Conservation (phyloP, 2,113 vertebrate genomes). For the Laterallus jamaicensis region DNA sequence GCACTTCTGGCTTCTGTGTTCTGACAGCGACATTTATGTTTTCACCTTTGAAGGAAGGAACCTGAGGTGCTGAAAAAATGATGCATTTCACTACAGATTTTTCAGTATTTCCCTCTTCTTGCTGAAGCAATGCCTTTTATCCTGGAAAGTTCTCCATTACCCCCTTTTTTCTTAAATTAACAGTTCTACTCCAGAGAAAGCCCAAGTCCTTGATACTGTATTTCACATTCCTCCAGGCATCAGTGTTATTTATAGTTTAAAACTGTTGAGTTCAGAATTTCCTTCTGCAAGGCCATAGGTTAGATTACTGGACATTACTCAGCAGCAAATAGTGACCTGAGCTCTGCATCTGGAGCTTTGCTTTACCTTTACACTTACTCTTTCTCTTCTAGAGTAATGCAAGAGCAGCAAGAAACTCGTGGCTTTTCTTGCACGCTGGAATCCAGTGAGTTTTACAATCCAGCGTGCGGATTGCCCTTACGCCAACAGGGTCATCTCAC, state of each 20-base stretch:
- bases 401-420: not conserved
- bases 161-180: slow-evolving; percentile 13
- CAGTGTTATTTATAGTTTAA: slow-evolving; percentile 48
- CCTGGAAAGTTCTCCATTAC: not conserved
- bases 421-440: not conserved
- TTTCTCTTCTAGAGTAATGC: not conserved
- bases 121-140: not conserved
- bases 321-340: slow-evolving; percentile 43
- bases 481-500: not conserved
- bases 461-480: not conserved
- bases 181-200: slow-evolving; percentile 10
- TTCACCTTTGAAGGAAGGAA: not conserved
- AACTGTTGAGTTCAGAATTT: slow-evolving; percentile 8
- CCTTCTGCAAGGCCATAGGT: slow-evolving; percentile 25
- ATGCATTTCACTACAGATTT: not conserved
- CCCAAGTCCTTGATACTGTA: slow-evolving; percentile 3
- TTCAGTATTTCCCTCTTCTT: not conserved
- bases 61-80: not conserved
- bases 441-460: not conserved
- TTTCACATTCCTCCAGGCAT: slow-evolving; percentile 37
- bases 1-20: not conserved
- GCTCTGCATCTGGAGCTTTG: not conserved
- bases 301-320: slow-evolving; percentile 55
- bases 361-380: slow-evolving; percentile 15
- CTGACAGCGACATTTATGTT: not conserved